These are phyloP conservation scores for Ceratosolen fusciceps DNA, from an alignment of 1,140 invertebrate species.

Conservation along the genomic window DNA sequence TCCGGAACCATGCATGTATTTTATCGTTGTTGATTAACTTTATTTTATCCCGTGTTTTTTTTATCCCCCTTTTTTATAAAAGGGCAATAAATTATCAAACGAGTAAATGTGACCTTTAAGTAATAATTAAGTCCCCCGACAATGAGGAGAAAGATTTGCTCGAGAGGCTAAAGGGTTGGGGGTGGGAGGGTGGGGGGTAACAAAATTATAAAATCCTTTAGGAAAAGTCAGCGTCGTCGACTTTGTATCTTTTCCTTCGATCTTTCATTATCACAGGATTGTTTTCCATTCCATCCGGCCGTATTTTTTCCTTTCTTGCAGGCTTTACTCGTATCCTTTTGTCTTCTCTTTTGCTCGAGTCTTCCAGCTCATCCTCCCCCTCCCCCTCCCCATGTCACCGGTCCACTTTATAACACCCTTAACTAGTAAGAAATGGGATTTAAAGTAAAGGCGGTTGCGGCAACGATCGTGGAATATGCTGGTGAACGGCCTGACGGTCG, in stretches of 20 bases:
- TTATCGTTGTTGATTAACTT: no score
- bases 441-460: slow-evolving; percentile 1
- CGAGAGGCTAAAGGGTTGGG: background rate
- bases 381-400: no score
- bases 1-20: no score
- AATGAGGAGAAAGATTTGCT: background rate
- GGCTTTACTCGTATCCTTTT: background rate
- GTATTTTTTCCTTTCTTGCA: no score
- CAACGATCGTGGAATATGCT: no score
- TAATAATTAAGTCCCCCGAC: no score
- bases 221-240: background rate
- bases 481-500: no score
- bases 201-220: background rate
- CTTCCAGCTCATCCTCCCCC: background rate
- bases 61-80: no score
- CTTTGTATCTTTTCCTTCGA: background rate
- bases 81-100: no score
- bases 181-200: background rate
- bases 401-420: background rate
- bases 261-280: background rate
- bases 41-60: no score
- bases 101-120: no score
- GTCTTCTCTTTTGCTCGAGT: no score
- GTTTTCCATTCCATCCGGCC: background rate
- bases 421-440: slow-evolving; percentile 26